These are phyloP conservation scores for Channa striata DNA, from an alignment of 2,797 vertebrate species.

Conservation along the genomic window DNA sequence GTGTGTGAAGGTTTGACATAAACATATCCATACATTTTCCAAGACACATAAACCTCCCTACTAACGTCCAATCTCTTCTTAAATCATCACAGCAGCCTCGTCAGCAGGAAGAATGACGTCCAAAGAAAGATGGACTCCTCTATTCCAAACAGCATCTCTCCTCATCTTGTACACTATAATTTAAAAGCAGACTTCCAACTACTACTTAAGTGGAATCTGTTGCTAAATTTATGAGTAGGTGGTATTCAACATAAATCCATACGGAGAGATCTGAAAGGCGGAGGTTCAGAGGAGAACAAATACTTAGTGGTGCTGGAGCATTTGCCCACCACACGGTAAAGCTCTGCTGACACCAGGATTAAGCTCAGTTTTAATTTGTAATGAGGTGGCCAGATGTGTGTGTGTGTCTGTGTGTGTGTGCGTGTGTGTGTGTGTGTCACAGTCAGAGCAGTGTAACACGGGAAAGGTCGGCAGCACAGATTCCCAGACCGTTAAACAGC, in stretches of 20 bases:
- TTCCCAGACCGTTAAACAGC: slow-evolving; percentile 74
- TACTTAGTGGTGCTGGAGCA: slow-evolving; percentile 18
- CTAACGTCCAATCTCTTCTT: slow-evolving; percentile 9
- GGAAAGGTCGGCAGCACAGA: slow-evolving; percentile 68
- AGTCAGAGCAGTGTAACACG: slow-evolving; percentile 35
- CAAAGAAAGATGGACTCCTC: slow-evolving; percentile 34
- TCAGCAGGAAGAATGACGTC: slow-evolving; percentile 31
- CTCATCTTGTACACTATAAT: slow-evolving; percentile 53
- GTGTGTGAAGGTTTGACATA: slow-evolving; percentile 22
- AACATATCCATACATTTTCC: slow-evolving; percentile 29
- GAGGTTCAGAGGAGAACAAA: slow-evolving; percentile 15
- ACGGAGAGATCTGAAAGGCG: slow-evolving; percentile 16
- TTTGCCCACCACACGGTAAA: slow-evolving; percentile 22
- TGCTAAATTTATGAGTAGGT: slow-evolving; percentile 34
- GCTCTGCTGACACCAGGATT: slow-evolving; percentile 24
- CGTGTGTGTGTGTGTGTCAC: slow-evolving; percentile 27
- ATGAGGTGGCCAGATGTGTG: slow-evolving; percentile 29
- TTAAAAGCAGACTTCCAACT: slow-evolving; percentile 58
- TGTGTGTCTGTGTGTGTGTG: slow-evolving; percentile 16
- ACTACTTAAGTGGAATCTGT: slow-evolving; percentile 23
- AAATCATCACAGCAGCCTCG: slow-evolving; percentile 16
- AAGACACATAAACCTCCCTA: slow-evolving; percentile 28
- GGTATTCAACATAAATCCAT: slow-evolving; percentile 40
- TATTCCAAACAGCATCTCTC: slow-evolving; percentile 40
- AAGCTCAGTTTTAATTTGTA: slow-evolving; percentile 32